Evolutionary conservation across 2,113 vertebrate genomes (phyloP).

Genomic region (Toxotes chatareus): DNA sequence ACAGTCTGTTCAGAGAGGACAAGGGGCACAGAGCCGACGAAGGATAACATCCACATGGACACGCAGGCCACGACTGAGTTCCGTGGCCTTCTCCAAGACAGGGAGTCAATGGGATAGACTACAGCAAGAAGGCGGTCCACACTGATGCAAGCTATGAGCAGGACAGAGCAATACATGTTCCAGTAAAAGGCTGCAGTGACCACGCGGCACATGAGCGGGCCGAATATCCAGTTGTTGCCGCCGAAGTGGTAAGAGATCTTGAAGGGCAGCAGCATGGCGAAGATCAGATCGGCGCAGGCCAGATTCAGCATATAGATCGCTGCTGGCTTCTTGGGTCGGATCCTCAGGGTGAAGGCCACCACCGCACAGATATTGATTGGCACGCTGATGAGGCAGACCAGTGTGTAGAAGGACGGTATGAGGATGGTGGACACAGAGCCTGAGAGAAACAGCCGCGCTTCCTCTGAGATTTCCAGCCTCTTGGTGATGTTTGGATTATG

Average conservation of each 20-base stretch:
- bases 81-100: constrained; percentile 87
- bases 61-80: constrained; percentile 82
- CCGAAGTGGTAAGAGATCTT: constrained; percentile 91
- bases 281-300: constrained; percentile 89
- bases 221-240: constrained; percentile 92
- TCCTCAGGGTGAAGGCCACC: constrained; percentile 84
- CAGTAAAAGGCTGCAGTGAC: constrained; percentile 92
- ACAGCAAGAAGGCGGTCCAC: constrained; percentile 92
- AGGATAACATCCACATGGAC: constrained; percentile 88
- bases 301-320: constrained; percentile 95
- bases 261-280: constrained; percentile 90
- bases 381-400: constrained; percentile 87
- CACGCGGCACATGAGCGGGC: constrained; percentile 86
- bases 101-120: constrained; percentile 92
- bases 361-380: constrained; percentile 90
- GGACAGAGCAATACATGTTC: constrained; percentile 96
- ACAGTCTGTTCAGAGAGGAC: constrained; percentile 87
- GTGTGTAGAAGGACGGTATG: constrained; percentile 89
- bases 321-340: constrained; percentile 90
- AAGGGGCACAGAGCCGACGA: constrained; percentile 87
- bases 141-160: constrained; percentile 93
- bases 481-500: fast-evolving
- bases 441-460: constrained; percentile 84
- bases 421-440: constrained; percentile 86
- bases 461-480: constrained; percentile 66